These are phyloP conservation scores for Andrena praecox DNA, from an alignment of 2,888 invertebrate species.

Conservation along the genomic window DNA sequence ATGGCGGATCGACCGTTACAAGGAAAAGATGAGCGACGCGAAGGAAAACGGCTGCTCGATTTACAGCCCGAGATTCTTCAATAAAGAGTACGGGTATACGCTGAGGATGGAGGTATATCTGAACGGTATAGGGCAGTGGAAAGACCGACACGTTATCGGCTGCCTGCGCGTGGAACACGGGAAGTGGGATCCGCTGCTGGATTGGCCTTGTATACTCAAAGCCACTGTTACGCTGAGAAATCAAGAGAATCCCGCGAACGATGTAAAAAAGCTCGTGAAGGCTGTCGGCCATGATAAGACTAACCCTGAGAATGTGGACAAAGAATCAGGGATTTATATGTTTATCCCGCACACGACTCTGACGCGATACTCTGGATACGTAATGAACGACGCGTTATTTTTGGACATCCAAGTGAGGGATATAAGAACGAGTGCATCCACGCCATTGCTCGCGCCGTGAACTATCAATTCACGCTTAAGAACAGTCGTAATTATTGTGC, in stretches of 20 bases:
- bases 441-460: constrained; percentile 36
- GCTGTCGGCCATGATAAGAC: constrained; percentile 62
- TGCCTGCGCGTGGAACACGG: constrained; percentile 90
- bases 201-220: constrained; percentile 91
- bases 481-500: no score
- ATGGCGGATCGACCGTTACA: constrained; percentile 90
- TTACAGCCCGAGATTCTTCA: constrained; percentile 89
- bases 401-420: constrained; percentile 86
- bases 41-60: constrained; percentile 88
- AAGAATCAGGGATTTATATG: constrained; percentile 85
- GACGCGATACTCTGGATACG: constrained; percentile 87
- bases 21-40: constrained; percentile 89
- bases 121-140: constrained; percentile 92
- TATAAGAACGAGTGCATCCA: constrained; percentile 51
- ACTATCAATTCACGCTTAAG: not conserved
- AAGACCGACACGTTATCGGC: constrained; percentile 90
- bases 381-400: constrained; percentile 88
- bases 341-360: constrained; percentile 89
- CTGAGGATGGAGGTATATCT: constrained; percentile 90
- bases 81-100: constrained; percentile 91
- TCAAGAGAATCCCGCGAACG: constrained; percentile 86
- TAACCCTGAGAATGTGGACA: constrained; percentile 64
- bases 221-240: constrained; percentile 89
- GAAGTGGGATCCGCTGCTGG: constrained; percentile 89
- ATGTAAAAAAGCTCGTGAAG: constrained; percentile 83